Base-by-base conservation (phyloP, 2,797 vertebrate genomes). In the Crenuchus spilurus region DNA sequence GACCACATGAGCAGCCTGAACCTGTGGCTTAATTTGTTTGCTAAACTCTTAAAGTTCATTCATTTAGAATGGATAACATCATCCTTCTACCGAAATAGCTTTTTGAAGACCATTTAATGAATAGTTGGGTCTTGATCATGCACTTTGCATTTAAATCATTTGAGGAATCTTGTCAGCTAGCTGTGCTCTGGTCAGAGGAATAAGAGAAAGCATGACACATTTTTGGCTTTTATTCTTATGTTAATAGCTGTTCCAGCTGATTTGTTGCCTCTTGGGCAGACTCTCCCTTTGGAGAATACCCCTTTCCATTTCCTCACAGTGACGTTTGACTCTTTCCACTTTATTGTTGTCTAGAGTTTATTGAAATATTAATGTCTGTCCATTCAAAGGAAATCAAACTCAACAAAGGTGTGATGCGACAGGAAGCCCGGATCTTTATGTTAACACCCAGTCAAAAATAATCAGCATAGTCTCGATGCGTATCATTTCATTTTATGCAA, bases 181-280 rank as follows among this genome's bases (percentile, higher is more conserved):
- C 35, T 33, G 74, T 60, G 62, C 18, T 30, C 9, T 24, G 20
- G 65, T 55, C 67, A 70, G 14, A 55, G 57, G 55, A 58, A 72
- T 54, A 39, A 33, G 57, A 61, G 0, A 30, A 48, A 39, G 61
- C 42, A 68, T 11, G 61, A 69, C 33, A 28, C 70, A 39, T 72
- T 80, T 75, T 37, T 51, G 20, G 8, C 61, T 41, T 80, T 80
- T 83, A 77, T 78, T 80, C 75, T 75, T 72, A 79, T 80, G 72
- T 75, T 72, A 78, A 83, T 81, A 31, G 46, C 24, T 51, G 55
- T 80, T 80, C 72, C 28, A 66, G 51, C 42, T 70, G 22, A 81
- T 79, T 75, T 24, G 68, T 57, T 66, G 39, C 28, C 39, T 58
- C 72, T 62, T 31, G 55, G 58, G n/a, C 2, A 13, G n/a, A n/a